Conservation (phyloP, 2,888 invertebrate genomes). For the Aproaerema taeniolella region DNA sequence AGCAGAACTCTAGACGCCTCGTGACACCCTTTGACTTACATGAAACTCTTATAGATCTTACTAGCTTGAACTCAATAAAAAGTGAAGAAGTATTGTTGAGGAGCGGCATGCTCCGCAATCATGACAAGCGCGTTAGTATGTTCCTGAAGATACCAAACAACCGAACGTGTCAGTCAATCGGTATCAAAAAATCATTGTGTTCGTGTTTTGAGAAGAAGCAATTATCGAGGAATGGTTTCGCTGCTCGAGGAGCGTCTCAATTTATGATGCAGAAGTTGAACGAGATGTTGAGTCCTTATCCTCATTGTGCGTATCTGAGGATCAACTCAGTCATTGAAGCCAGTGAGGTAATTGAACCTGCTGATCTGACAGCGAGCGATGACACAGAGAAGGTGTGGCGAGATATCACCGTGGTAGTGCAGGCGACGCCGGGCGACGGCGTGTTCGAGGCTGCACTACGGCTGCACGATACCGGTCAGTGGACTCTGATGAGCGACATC, state of each 20-base stretch:
- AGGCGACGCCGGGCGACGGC: conserved; percentile 81
- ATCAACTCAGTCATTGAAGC: conserved; percentile 70
- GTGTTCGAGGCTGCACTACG: conserved; percentile 88
- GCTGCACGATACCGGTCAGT: conserved; percentile 31
- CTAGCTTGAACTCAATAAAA: conserved; percentile 53
- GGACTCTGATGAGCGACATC: conserved; percentile 81
- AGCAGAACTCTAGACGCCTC: conserved; percentile 79
- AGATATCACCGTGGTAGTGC: conserved; percentile 80
- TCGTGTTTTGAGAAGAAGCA: conserved; percentile 81
- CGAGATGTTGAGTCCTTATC: conserved; percentile 72
- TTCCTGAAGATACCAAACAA: conserved; percentile 81
- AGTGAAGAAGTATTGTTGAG: conserved; percentile 33
- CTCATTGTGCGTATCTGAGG: conserved; percentile 80
- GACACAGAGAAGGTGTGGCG: conserved; percentile 61
- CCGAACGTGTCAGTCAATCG: conserved; percentile 84
- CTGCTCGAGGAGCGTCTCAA: conserved; percentile 76
- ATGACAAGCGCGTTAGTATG: conserved; percentile 81
- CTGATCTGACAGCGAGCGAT: too few species aligned
- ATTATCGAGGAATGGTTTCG: conserved; percentile 67
- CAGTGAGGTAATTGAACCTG: conserved; percentile 79
- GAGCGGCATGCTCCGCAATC: conserved; percentile 32
- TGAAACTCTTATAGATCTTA: conserved; percentile 83
- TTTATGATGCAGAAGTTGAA: conserved; percentile 83
- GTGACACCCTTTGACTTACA: conserved; percentile 87
- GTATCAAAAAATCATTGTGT: conserved; percentile 87